Conservation (phyloP, 2,113 vertebrate genomes). For the Bubo bubo region DNA sequence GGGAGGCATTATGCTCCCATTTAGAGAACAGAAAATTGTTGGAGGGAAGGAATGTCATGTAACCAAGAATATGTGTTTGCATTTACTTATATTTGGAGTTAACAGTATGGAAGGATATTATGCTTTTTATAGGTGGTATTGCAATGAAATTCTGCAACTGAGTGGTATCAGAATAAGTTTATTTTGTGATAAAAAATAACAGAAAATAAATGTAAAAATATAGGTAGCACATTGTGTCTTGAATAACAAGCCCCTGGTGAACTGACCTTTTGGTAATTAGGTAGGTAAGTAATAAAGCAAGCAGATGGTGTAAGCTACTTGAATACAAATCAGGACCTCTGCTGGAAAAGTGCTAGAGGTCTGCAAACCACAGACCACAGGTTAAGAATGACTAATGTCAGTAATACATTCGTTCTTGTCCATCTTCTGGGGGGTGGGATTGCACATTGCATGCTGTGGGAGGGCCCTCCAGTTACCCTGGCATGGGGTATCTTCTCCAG, state of each 20-base stretch:
- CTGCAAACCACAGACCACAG: neutral
- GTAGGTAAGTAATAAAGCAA: neutral
- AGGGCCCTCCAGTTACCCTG: neutral
- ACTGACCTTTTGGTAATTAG: neutral
- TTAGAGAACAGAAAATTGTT: slow-evolving; percentile 4
- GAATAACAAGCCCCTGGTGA: neutral
- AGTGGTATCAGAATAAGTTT: neutral
- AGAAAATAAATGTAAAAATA: neutral
- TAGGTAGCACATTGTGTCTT: neutral
- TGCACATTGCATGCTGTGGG: neutral
- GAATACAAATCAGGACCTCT: neutral
- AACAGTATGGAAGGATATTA: neutral
- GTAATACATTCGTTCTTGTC: neutral
- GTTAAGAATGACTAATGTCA: neutral
- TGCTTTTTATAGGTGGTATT: neutral
- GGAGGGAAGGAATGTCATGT: neutral
- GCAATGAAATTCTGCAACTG: neutral
- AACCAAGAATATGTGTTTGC: neutral
- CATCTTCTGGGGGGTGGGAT: neutral
- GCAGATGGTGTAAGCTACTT: neutral
- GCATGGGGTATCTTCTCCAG: neutral
- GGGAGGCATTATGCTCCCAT: neutral
- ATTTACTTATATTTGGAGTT: neutral
- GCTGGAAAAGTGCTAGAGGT: neutral
- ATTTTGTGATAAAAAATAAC: neutral